Percentiles rank a stretch among this genome's conserved stretches.
Evolutionary conservation across 2,113 vertebrate genomes (phyloP).

Genomic region (Lota lota): DNA sequence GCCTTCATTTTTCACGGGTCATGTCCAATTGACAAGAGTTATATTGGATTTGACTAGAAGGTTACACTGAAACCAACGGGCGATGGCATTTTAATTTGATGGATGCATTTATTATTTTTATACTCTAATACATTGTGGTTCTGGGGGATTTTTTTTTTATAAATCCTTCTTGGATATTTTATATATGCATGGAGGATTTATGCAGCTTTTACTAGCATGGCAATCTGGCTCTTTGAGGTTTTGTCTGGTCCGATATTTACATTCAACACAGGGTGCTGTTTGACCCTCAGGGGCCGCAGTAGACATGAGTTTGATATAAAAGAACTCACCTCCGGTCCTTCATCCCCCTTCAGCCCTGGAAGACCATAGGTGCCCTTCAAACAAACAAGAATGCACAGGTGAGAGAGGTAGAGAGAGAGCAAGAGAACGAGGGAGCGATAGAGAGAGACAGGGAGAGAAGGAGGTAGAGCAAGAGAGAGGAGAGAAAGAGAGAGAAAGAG

Average conservation of each 20-base stretch:
- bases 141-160: neutral
- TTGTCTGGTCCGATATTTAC: neutral
- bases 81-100: too few species aligned
- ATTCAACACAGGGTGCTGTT: neutral
- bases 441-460: neutral
- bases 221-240: neutral
- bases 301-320: conserved; percentile 13
- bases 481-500: too few species aligned
- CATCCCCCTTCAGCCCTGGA: conserved; percentile 78
- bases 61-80: too few species aligned
- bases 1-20: too few species aligned
- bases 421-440: neutral
- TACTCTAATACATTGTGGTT: too few species aligned
- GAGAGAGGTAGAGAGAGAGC: neutral
- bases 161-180: too few species aligned
- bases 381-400: conserved; percentile 46
- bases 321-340: conserved; percentile 79
- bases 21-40: too few species aligned
- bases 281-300: conserved; percentile 6
- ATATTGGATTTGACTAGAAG: too few species aligned
- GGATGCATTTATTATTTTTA: too few species aligned
- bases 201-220: neutral
- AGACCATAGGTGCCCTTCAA: conserved; percentile 79
- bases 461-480: too few species aligned
- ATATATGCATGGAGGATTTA: neutral